Evolutionary conservation across 1,140 invertebrate genomes (phyloP), one percentile per base, ranked within the genome.

Genomic region (Euura saliciscinereae): DNA sequence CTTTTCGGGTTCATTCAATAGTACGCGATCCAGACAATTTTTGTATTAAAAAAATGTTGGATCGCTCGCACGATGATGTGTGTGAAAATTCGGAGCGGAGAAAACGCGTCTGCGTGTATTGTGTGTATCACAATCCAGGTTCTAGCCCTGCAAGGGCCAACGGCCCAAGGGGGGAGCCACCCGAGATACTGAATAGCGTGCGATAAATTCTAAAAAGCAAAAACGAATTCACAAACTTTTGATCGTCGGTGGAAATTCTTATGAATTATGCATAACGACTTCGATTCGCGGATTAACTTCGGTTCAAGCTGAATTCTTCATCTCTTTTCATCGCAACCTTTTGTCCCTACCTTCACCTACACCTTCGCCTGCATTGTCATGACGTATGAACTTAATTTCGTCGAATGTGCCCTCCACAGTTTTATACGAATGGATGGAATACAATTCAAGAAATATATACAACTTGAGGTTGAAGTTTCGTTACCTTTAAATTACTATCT

Each of bases 231-330:
- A 42, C 66, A 67, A 67, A 67, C 66, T 67, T 67, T 67, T 67
- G 66, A 67, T 67, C 13, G 11, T 67, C 10, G 5, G 43, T 44
- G 66, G 28, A 67, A 44, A 44, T 42, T 42, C 66, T 42, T 78
- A 82, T 87, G 84, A 85, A 86, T 85, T 83, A 87, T 86, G 85
- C 84, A 87, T 85, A 78, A 84, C 83, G 86, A 84, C 84, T 87
- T 87, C 84, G 85, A 87, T 87, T 87, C 84, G 82, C 83, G 83
- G 85, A 85, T 85, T 85, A 85, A 85, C 79, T 79, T 4, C 8
- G 13, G 51, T 59, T 59, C 3, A 6, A 59, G 51, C 5, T 59
- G 51, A 59, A 59, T 59, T 59, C 51, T 59, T 59, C 13, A 59
- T 59, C 13, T 59, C 13, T 3, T 59, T 59, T 8, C 5, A 59